phyloP scores from a whole-genome alignment of 2,797 vertebrate genomes.

The Nothura maculosa region DNA sequence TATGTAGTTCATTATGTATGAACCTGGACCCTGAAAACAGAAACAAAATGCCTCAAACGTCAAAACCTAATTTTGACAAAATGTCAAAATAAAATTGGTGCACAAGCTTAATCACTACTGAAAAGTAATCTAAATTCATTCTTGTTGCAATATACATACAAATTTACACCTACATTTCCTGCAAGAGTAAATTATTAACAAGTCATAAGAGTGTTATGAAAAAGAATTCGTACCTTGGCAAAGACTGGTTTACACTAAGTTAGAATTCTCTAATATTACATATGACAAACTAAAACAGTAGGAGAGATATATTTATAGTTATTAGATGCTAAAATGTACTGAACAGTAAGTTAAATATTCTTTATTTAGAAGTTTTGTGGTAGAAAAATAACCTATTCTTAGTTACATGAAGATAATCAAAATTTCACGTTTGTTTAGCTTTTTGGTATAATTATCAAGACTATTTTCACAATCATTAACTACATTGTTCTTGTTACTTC shows the following conservation, averaged over 20 bases:
- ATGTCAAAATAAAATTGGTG: background rate
- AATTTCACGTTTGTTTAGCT: background rate
- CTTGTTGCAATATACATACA: background rate
- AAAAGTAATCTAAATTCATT: background rate
- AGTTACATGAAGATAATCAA: background rate
- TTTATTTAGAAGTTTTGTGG: background rate
- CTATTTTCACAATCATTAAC: fast-evolving
- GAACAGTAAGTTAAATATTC: background rate
- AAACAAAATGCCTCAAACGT: background rate
- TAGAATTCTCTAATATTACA: background rate
- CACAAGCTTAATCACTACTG: background rate
- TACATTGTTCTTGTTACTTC: background rate
- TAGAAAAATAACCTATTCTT: background rate
- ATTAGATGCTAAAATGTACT: background rate
- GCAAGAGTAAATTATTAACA: background rate
- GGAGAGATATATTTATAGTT: background rate
- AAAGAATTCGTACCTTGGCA: background rate
- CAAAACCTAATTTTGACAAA: background rate
- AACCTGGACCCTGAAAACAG: constrained; percentile 93
- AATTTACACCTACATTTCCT: background rate
- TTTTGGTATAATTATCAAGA: background rate
- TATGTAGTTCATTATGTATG: constrained; percentile 99
- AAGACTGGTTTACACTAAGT: background rate
- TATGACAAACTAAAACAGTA: background rate
- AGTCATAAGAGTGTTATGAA: background rate